Conservation (phyloP, 2,797 vertebrate species). For the Martes flavigula region DNA sequence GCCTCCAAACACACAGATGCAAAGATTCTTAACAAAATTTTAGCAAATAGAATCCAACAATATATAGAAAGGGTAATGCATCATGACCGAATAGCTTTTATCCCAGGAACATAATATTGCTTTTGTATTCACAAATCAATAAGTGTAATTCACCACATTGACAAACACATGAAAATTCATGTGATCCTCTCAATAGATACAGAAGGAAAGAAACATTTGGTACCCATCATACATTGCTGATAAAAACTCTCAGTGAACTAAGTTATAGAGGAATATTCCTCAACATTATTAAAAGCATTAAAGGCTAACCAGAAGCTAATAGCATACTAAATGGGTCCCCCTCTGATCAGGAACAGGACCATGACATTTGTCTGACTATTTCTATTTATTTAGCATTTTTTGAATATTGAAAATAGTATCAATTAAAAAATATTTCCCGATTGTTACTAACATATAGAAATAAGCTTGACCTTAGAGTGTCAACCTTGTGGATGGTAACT, state of each 20-base stretch:
- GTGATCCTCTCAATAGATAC: neutral
- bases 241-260: neutral
- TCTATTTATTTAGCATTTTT: neutral
- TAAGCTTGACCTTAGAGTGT: neutral
- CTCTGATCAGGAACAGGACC: neutral
- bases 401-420: neutral
- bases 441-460: neutral
- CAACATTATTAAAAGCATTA: neutral
- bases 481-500: neutral
- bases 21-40: neutral
- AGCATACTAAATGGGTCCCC: neutral
- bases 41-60: neutral
- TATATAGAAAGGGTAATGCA: neutral
- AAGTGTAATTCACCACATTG: neutral
- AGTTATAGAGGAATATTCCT: neutral
- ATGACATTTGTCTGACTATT: neutral
- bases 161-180: neutral
- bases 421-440: neutral
- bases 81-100: neutral
- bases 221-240: neutral
- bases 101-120: neutral
- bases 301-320: neutral
- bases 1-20: neutral
- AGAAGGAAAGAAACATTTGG: neutral
- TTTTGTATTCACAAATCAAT: neutral